Percentiles rank a stretch among this genome's conserved stretches.
These are phyloP conservation scores for Ostrea edulis DNA, from an alignment of 1,140 invertebrate genomes.

Conservation along the genomic window DNA sequence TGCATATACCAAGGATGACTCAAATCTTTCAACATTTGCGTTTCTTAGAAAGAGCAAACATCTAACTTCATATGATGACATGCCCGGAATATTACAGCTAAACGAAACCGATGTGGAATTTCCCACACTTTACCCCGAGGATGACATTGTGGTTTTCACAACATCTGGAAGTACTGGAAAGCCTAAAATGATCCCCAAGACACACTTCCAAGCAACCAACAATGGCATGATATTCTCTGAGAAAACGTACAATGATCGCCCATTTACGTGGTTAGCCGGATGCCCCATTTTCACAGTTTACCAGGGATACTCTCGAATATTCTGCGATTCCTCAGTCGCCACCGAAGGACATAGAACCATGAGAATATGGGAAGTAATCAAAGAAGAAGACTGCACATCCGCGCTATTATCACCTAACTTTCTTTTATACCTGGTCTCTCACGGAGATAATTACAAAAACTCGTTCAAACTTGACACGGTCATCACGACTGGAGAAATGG, in stretches of 20 bases:
- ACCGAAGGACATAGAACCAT: slow-evolving; percentile 4
- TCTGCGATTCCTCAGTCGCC: not conserved
- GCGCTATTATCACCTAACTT: slow-evolving; percentile 7
- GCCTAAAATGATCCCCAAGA: too few relatives aligned
- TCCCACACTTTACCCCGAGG: slow-evolving; percentile 28
- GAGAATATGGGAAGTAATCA: slow-evolving; percentile 32
- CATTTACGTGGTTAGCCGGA: slow-evolving; percentile 53
- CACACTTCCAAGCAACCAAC: not conserved
- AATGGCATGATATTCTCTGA: not conserved
- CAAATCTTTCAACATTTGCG: not conserved
- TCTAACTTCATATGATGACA: not conserved
- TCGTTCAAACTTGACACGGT: too few relatives aligned
- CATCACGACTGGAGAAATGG: too few relatives aligned
- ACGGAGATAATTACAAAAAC: not conserved
- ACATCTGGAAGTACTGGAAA: too few relatives aligned
- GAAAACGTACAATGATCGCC: slow-evolving; percentile 49
- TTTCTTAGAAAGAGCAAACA: not conserved
- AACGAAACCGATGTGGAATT: not conserved
- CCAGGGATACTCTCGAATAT: slow-evolving; percentile 29
- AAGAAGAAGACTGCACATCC: slow-evolving; percentile 46
- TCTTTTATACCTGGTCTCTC: slow-evolving; percentile 39
- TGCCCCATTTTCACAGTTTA: slow-evolving; percentile 39
- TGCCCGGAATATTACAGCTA: not conserved
- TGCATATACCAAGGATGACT: not conserved
- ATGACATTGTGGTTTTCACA: not conserved